Evolutionary conservation across 2,113 vertebrate species (phyloP), one percentile per base, ranked within the genome.

Genomic region (Neolamprologus caudopunctatus): DNA sequence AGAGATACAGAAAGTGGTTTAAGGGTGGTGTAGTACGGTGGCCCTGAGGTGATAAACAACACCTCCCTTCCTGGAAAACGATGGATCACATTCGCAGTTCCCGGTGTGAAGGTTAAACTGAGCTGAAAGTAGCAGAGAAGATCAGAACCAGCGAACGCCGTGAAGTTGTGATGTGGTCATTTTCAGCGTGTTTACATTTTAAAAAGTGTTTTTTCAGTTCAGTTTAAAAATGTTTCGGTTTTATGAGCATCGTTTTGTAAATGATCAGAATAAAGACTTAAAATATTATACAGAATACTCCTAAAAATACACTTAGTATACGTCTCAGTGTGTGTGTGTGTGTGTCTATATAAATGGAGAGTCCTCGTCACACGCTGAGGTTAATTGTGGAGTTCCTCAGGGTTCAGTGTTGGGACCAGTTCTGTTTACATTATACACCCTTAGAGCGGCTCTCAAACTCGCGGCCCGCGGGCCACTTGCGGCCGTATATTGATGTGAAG

Each of bases 381-480:
- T 31, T 61, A 6, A 61, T 0, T 33, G 28, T 61, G 57, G 28
- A 33, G 57, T 61, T 2, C 55, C 57, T 19, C 28, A 33, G 57
- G 57, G 57, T 33, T 61, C 28, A 33, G 16, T 61, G 28, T 1
- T 33, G 0, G 16, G 28, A 61, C 5, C 26, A 61, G 0, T 19
- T 61, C 57, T 61, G 57, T 61, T 61, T 61, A 1, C 16, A 33
- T 33, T 17, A 61, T 4, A 31, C 57, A 19, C 0, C 57, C 5
- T 53, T 10, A n/a, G 50, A 53, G 50, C 8, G 14, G 8, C 2
- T 31, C 8, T 61, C 28, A 33, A 61, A 61, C 57, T 31, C 5
- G 26, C 1, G 24, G 24, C 4, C 54, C 3, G 4, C 12, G 24
- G 54, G 54, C 54, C 24, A 57, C 54, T 28, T 5, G 54, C 3